A percentile compares a stretch with the other conserved stretches of the same genome.
Evolutionary conservation across 2,888 invertebrate species (phyloP).

Genomic region (Drosophila nr. fundita): DNA sequence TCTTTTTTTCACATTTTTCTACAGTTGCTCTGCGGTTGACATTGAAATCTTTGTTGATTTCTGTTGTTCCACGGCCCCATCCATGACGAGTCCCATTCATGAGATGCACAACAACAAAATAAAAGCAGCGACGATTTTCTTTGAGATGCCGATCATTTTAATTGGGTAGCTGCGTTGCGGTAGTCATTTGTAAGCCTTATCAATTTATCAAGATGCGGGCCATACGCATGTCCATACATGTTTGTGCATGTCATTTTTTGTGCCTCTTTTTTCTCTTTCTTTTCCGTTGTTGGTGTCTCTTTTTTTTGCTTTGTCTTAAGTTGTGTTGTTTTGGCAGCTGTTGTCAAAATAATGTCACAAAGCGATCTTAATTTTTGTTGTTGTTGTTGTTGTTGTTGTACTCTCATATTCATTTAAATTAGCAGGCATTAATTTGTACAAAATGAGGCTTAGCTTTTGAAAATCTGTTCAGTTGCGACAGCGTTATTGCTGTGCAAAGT

Average conservation of each 20-base stretch:
- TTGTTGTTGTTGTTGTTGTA: conserved; percentile 3
- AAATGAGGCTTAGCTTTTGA: not conserved
- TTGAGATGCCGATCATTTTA: conserved; percentile 57
- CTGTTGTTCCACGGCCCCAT: conserved; percentile 31
- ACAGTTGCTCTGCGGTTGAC: conserved; percentile 36
- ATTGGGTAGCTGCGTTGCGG: conserved; percentile 50
- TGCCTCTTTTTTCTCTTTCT: conserved; percentile 3
- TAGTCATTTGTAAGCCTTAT: conserved; percentile 71
- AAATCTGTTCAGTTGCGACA: not conserved
- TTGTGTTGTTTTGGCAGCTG: conserved; percentile 59
- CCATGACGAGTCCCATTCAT: conserved; percentile 51
- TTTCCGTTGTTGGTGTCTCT: conserved; percentile 7
- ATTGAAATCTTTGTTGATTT: conserved; percentile 45
- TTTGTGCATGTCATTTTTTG: conserved; percentile 67
- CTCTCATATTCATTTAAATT: not conserved
- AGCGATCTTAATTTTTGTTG: not conserved
- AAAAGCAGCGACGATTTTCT: conserved; percentile 48
- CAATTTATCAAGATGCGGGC: conserved; percentile 71
- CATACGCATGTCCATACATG: conserved; percentile 59
- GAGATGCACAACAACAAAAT: conserved; percentile 55
- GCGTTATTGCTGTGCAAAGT: not conserved
- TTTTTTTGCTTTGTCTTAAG: conserved; percentile 27
- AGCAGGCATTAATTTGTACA: not conserved
- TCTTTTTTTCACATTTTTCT: not conserved
- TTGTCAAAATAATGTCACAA: conserved; percentile 66